A percentile compares a stretch with the other conserved stretches of the same genome.
Evolutionary conservation across 2,888 invertebrate species (phyloP).

Genomic region (Germaria angustata): DNA sequence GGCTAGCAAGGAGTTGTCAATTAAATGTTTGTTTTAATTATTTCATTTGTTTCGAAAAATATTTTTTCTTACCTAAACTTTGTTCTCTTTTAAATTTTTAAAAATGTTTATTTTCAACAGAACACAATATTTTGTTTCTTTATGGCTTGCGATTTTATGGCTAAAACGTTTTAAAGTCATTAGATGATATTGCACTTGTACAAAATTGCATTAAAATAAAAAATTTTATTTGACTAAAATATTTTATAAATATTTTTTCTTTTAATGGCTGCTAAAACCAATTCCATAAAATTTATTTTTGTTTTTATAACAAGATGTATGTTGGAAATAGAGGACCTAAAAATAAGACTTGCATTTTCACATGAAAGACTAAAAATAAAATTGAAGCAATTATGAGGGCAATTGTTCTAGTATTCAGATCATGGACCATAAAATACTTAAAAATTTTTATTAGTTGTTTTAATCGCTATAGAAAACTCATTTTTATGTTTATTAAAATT

Average conservation of each 20-base stretch:
- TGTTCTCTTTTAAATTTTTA: neutral
- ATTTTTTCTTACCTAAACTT: neutral
- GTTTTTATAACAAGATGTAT: no score
- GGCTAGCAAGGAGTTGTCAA: constrained; percentile 6
- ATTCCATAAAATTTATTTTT: no score
- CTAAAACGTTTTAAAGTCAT: neutral
- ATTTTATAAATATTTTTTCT: neutral
- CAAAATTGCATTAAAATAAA: neutral
- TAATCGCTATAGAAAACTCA: no score
- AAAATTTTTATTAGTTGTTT: no score
- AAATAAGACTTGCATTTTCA: no score
- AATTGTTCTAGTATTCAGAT: no score
- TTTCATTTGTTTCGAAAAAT: neutral
- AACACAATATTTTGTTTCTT: constrained; percentile 20
- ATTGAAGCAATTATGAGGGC: no score
- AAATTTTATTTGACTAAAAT: no score
- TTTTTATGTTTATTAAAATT: no score
- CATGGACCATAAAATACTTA: no score
- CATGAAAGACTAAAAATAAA: neutral
- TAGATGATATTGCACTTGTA: constrained; percentile 4
- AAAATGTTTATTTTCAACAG: neutral
- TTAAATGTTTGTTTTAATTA: neutral
- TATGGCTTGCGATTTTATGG: constrained; percentile 43
- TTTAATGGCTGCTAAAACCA: neutral
- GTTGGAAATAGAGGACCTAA: no score